Percentiles rank a stretch among this genome's conserved stretches.
Conservation (phyloP, 1,140 invertebrate species). For the Trinorchestia longiramus region DNA sequence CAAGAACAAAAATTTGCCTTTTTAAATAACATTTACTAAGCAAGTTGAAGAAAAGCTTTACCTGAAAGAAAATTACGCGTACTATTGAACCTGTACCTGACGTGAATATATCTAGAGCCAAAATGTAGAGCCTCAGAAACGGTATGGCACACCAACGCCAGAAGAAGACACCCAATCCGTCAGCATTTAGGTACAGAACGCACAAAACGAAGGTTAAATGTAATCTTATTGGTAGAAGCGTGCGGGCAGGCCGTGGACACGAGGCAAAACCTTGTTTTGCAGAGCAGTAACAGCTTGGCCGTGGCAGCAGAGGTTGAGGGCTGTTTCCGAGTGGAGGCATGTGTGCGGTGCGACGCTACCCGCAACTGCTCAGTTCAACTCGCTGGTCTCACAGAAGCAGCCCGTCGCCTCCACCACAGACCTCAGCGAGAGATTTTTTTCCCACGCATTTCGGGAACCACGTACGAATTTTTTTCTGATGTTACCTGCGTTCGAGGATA, state of each 20-base stretch:
- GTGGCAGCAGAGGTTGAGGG: background rate
- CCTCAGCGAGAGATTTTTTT: slow-evolving; percentile 8
- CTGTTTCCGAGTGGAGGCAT: background rate
- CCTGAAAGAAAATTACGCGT: too few species aligned
- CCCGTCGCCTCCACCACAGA: background rate
- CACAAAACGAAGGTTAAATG: background rate
- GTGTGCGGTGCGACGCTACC: too few species aligned
- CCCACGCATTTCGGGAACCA: background rate
- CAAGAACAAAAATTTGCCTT: too few species aligned
- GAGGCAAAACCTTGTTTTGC: background rate
- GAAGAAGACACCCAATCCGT: background rate
- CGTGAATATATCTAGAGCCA: background rate
- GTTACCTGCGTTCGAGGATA: slow-evolving; percentile 35
- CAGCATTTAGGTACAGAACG: background rate
- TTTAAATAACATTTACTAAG: too few species aligned
- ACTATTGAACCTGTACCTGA: too few species aligned
- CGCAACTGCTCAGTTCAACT: too few species aligned
- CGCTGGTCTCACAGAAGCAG: too few species aligned
- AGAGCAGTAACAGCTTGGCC: background rate
- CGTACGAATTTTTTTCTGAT: background rate
- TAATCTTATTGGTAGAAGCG: background rate
- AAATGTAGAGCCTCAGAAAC: background rate
- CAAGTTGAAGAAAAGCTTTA: too few species aligned
- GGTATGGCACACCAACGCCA: background rate
- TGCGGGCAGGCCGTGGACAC: background rate